phyloP scores from a whole-genome alignment of 2,113 vertebrate genomes.

The Melanerpes aurifrons region DNA sequence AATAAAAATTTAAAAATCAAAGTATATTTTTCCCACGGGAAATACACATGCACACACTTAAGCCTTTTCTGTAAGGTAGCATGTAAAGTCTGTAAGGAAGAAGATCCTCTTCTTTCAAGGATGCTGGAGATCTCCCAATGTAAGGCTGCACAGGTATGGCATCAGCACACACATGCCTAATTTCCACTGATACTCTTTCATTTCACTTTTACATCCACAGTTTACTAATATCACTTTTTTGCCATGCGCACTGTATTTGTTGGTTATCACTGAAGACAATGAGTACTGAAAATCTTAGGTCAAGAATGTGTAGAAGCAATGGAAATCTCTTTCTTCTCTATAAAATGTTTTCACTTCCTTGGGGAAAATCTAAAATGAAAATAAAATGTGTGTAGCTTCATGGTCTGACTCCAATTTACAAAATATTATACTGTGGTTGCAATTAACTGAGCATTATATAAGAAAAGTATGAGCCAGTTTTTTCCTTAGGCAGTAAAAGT shows the following conservation, averaged over 20 bases:
- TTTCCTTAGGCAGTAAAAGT: slow-evolving; percentile 18
- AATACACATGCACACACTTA: neutral
- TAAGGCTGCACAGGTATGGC: neutral
- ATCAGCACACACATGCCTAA: neutral
- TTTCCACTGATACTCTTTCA: neutral
- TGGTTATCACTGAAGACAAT: neutral
- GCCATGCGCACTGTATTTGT: neutral
- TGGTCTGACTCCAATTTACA: neutral
- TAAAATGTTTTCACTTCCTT: neutral
- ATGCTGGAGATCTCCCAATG: neutral
- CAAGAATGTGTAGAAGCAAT: neutral
- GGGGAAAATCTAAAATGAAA: neutral
- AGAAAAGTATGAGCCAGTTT: neutral
- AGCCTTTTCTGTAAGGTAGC: neutral
- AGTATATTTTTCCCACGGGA: neutral
- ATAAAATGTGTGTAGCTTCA: neutral
- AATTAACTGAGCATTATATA: slow-evolving; percentile 13
- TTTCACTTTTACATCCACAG: neutral
- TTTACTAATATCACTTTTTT: neutral
- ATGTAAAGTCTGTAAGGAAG: neutral
- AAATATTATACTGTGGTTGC: slow-evolving; percentile 26
- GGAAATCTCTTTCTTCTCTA: neutral
- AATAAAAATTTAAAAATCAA: neutral
- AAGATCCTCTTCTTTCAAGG: neutral
- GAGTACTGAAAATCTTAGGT: neutral